Evolutionary conservation across 2,113 vertebrate genomes (phyloP).

Genomic region (Rissa tridactyla): DNA sequence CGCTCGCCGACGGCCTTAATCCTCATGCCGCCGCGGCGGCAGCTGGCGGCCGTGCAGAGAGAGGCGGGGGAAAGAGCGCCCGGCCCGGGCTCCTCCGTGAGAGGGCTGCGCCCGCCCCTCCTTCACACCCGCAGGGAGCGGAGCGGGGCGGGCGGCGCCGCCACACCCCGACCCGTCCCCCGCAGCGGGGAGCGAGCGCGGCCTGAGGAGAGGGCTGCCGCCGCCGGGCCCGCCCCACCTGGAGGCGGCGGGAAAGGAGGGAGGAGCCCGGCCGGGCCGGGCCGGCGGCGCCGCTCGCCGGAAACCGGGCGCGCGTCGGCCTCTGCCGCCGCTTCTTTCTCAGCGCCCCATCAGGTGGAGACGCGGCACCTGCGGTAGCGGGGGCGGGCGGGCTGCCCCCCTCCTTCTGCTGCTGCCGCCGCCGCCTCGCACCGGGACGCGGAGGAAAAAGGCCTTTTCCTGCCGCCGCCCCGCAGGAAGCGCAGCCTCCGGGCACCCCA

Average conservation of each 20-base stretch:
- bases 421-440: neutral
- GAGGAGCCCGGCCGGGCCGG: neutral
- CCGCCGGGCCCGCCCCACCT: neutral
- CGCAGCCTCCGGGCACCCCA: neutral
- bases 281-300: neutral
- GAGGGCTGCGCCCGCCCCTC: neutral
- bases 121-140: neutral
- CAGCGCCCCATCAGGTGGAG: neutral
- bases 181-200: neutral
- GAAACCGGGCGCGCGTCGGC: neutral
- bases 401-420: neutral
- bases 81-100: neutral
- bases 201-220: neutral
- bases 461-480: conserved; percentile 46
- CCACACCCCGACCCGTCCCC: neutral
- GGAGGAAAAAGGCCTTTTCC: conserved; percentile 51
- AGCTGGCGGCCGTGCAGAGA: neutral
- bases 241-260: neutral
- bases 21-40: neutral
- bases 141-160: neutral
- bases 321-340: neutral
- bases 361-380: neutral
- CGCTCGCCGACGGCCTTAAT: neutral
- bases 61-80: neutral
- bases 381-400: neutral